Evolutionary conservation across 1,140 invertebrate genomes (phyloP), one percentile per base, ranked within the genome.

Genomic region (Acromyrmex charruanus): DNA sequence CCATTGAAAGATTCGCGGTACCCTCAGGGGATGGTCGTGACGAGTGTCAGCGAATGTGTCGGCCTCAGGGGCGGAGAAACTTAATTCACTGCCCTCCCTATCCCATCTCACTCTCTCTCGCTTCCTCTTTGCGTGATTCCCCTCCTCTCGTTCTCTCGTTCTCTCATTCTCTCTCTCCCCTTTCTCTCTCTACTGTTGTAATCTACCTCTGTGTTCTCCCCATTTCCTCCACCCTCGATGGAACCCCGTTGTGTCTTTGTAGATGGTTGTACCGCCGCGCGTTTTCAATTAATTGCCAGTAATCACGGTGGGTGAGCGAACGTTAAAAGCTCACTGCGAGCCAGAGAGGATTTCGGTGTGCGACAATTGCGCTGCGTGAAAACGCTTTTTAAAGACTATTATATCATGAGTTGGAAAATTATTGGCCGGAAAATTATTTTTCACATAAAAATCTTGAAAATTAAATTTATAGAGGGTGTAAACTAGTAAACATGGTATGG

Each of bases 11-110:
- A 92, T 87, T 89, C 89, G 88, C 91, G 89, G 88, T 91, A 87
- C 89, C 85, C 89, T 88, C 85, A 89, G 88, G 68, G 89, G 89
- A 79, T 90, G 89, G 88, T 89, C 88, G 89, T 90, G 88, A 90
- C 88, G 88, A 90, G 86, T 81, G 87, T 90, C 88, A 85, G 79
- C 87, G 89, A 91, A 93, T 92, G 92, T 92, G 88, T 93, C 91
- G 90, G 91, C 92, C 89, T 90, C 89, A 89, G 91, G 89, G 90
- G 92, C 90, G 89, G 89, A 91, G 90, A 92, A 90, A 91, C 88
- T 88, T 88, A 90, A 92, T 93, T 92, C 92, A 86, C 88, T 89
- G 88, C 91, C 92, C 92, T 92, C 85, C 88, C 77, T 77, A 58
- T 72, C 39, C 58, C 75, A 12, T 79, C 58, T 77, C 86, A 59